Conservation (phyloP, 1,140 invertebrate species). For the Melitaea cinxia region DNA sequence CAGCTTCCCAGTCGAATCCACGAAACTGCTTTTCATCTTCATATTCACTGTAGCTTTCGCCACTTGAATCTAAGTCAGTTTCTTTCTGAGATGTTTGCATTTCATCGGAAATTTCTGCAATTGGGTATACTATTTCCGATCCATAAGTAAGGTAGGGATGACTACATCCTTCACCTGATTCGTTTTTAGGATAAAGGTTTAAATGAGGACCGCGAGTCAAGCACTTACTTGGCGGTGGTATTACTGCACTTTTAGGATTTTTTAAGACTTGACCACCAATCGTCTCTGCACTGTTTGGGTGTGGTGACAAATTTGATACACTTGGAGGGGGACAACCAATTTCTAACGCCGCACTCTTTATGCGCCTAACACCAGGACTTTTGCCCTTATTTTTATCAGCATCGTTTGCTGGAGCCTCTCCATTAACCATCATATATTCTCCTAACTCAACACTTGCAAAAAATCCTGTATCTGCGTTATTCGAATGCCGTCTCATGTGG, state of each 20-base stretch:
- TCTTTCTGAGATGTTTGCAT: slow-evolving; percentile 87
- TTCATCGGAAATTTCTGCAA: slow-evolving; percentile 91
- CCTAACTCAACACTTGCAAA: slow-evolving; percentile 81
- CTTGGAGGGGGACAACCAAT: slow-evolving; percentile 85
- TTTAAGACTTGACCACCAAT: slow-evolving; percentile 84
- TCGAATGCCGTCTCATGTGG: slow-evolving; percentile 84
- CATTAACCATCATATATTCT: slow-evolving; percentile 79
- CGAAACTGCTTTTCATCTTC: slow-evolving; percentile 82
- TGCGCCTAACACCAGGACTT: slow-evolving; percentile 83
- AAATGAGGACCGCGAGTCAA: slow-evolving; percentile 85
- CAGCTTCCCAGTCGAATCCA: slow-evolving; percentile 79
- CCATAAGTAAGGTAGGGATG: slow-evolving; percentile 86
- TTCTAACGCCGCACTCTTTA: slow-evolving; percentile 86
- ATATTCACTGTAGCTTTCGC: slow-evolving; percentile 80
- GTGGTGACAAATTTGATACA: slow-evolving; percentile 83
- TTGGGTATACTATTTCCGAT: slow-evolving; percentile 91
- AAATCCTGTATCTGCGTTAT: slow-evolving; percentile 83
- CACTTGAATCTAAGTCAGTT: slow-evolving; percentile 83
- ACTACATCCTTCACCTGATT: slow-evolving; percentile 76
- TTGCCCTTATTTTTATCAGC: slow-evolving; percentile 69
- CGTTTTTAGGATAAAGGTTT: slow-evolving; percentile 83
- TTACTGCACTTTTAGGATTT: slow-evolving; percentile 83
- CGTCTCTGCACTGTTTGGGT: slow-evolving; percentile 86
- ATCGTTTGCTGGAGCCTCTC: slow-evolving; percentile 63
- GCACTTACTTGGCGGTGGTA: slow-evolving; percentile 85